A percentile compares a stretch with the other conserved stretches of the same genome.
Evolutionary conservation across 2,113 vertebrate species (phyloP).

Genomic region (Genyomyrus donnyi): DNA sequence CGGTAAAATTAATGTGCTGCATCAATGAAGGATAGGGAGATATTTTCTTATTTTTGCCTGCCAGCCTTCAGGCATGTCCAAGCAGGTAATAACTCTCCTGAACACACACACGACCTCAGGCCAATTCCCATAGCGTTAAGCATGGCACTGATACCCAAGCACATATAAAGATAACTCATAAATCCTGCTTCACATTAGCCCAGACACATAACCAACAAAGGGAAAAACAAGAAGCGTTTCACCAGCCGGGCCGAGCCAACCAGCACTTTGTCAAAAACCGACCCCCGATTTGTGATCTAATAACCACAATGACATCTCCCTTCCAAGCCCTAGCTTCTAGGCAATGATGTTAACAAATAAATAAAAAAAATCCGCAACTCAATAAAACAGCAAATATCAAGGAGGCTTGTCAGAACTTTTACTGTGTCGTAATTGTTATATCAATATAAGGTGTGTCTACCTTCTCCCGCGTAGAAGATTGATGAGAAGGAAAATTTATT

Average conservation of each 20-base stretch:
- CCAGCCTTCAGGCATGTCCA: slow-evolving; percentile 13
- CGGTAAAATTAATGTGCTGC: background rate
- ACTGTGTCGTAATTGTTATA: background rate
- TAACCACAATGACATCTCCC: slow-evolving; percentile 9
- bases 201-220: background rate
- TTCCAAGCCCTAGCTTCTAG: background rate
- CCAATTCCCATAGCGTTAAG: slow-evolving; percentile 9
- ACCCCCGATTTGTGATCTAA: slow-evolving; percentile 12
- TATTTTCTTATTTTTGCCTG: slow-evolving; percentile 2
- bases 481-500: background rate
- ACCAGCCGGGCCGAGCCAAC: background rate
- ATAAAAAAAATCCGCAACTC: background rate
- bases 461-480: background rate
- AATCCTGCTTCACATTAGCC: slow-evolving; percentile 4
- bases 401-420: background rate
- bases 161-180: slow-evolving; percentile 8
- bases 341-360: background rate
- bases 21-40: background rate
- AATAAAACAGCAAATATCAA: slow-evolving; percentile 12
- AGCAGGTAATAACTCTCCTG: slow-evolving; percentile 18
- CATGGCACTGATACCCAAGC: background rate
- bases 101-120: slow-evolving; percentile 17
- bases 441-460: background rate
- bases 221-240: background rate
- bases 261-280: background rate